Percentiles rank a stretch among this genome's conserved stretches.
Conservation (phyloP, 2,888 invertebrate species). For the Sicus ferrugineus region DNA sequence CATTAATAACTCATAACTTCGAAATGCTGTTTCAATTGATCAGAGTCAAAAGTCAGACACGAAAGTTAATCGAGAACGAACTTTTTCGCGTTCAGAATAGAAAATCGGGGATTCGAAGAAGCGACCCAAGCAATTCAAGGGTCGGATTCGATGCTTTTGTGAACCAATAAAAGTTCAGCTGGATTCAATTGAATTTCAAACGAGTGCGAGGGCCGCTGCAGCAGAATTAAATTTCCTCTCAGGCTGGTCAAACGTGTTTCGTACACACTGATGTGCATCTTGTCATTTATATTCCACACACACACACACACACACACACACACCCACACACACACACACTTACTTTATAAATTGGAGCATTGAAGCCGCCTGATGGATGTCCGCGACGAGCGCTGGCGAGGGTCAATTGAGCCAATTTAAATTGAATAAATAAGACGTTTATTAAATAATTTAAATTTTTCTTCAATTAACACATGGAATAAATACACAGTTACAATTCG, state of each 20-base stretch:
- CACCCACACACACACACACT: background rate
- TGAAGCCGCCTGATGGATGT: background rate
- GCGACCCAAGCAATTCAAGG: no score
- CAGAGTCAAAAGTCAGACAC: slow-evolving; percentile 1
- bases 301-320: background rate
- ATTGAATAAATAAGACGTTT: slow-evolving; percentile 64
- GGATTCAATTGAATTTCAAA: background rate
- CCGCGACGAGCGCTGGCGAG: slow-evolving; percentile 53
- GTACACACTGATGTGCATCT: no score
- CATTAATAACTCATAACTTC: no score
- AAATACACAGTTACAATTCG: background rate
- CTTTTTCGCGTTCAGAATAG: no score
- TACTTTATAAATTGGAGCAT: background rate
- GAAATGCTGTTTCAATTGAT: background rate
- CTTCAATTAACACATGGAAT: slow-evolving; percentile 29
- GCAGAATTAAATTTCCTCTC: no score
- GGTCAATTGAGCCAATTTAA: slow-evolving; percentile 66
- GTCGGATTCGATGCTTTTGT: background rate
- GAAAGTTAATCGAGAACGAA: background rate
- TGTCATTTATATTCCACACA: no score
- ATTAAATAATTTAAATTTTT: slow-evolving; percentile 54
- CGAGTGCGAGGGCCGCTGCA: background rate
- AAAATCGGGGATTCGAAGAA: no score
- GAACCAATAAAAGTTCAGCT: background rate
- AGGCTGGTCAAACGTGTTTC: no score